phyloP scores from a whole-genome alignment of 2,888 invertebrate genomes.

The Coelopa pilipes region DNA sequence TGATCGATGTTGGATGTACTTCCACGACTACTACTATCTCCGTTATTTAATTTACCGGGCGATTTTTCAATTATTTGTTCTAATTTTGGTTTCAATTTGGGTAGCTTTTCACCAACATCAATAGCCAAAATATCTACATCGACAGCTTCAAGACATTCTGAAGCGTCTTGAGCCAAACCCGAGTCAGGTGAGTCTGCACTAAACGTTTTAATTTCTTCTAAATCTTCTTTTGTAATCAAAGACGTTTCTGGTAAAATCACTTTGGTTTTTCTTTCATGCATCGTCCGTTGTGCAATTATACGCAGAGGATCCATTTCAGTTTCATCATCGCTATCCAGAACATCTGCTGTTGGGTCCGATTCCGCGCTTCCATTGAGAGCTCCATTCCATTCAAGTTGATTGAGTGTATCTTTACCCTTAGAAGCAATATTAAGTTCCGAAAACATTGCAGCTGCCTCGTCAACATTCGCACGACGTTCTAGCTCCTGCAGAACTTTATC shows the following conservation, averaged over 20 bases:
- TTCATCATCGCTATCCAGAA: conserved; percentile 65
- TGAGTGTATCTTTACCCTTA: conserved; percentile 54
- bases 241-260: conserved; percentile 50
- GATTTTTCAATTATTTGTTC: conserved; percentile 5
- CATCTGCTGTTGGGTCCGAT: conserved; percentile 46
- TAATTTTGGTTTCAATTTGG: conserved; percentile 42
- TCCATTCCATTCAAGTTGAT: conserved; percentile 62
- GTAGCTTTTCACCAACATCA: conserved; percentile 49
- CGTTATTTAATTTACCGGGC: neutral
- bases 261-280: conserved; percentile 58
- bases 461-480: conserved; percentile 55
- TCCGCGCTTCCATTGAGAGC: conserved; percentile 39
- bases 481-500: conserved; percentile 59
- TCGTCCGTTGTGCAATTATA: conserved; percentile 60
- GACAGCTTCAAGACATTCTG: conserved; percentile 18
- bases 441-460: conserved; percentile 58
- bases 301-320: conserved; percentile 60
- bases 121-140: conserved; percentile 52
- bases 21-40: neutral
- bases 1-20: too few relatives aligned
- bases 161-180: conserved; percentile 30
- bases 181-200: conserved; percentile 45
- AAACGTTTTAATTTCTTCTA: conserved; percentile 61
- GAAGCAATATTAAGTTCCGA: conserved; percentile 62
- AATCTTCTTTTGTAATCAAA: conserved; percentile 59